Conservation (phyloP, 1,140 invertebrate species). For the Anoplolepis gracilipes region DNA sequence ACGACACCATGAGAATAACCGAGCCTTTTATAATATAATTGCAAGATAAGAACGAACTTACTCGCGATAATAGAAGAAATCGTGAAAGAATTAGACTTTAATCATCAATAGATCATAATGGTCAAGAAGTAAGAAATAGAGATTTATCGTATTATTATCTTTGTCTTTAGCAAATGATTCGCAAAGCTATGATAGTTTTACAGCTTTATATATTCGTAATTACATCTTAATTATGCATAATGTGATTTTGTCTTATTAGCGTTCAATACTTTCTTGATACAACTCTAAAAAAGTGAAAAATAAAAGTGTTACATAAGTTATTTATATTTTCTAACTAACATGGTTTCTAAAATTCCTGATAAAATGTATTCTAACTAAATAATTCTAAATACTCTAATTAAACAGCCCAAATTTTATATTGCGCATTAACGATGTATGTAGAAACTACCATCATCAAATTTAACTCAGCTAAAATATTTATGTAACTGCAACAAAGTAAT, state of each 20-base stretch:
- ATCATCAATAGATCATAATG: slow-evolving; percentile 41
- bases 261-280: neutral
- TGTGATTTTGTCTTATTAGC: neutral
- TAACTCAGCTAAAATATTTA: neutral
- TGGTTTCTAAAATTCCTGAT: neutral
- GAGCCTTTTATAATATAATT: slow-evolving; percentile 53
- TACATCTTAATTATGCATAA: slow-evolving; percentile 15
- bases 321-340: neutral
- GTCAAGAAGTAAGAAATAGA: slow-evolving; percentile 49
- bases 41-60: slow-evolving; percentile 69
- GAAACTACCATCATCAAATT: neutral
- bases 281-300: neutral
- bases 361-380: neutral
- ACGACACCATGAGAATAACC: slow-evolving; percentile 34
- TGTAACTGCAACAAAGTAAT: neutral
- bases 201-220: neutral
- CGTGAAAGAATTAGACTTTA: slow-evolving; percentile 3
- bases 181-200: neutral
- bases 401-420: neutral
- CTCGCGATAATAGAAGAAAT: slow-evolving; percentile 56
- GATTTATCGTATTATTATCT: slow-evolving; percentile 42
- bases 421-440: neutral
- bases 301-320: neutral
- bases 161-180: slow-evolving; percentile 21
- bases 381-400: neutral